A percentile compares a stretch with the other conserved stretches of the same genome.
phyloP scores from a whole-genome alignment of 2,888 invertebrate species.

The Saturnia japonica region DNA sequence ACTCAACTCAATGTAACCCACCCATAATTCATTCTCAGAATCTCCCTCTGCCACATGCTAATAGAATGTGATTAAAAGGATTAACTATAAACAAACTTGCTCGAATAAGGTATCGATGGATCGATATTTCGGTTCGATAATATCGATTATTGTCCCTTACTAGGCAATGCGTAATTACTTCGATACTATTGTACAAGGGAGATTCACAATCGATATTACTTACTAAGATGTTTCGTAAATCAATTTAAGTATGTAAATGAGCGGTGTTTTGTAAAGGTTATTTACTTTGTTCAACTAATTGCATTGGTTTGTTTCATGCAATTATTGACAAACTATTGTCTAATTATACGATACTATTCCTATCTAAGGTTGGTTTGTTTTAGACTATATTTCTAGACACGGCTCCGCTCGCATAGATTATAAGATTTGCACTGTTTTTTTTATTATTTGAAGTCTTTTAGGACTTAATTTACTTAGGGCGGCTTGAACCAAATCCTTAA shows the following conservation, averaged over 20 bases:
- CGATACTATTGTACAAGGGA: slow-evolving; percentile 17
- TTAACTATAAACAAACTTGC: slow-evolving; percentile 58
- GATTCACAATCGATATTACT: slow-evolving; percentile 25
- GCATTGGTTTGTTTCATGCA: slow-evolving; percentile 11
- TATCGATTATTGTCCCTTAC: slow-evolving; percentile 74
- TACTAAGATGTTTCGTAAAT: slow-evolving; percentile 18
- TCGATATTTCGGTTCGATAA: slow-evolving; percentile 61
- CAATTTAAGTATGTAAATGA: slow-evolving; percentile 17
- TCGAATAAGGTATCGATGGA: slow-evolving; percentile 73
- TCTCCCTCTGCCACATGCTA: slow-evolving; percentile 31
- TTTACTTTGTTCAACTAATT: slow-evolving; percentile 20
- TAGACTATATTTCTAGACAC: background rate
- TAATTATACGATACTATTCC: background rate
- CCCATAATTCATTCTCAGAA: background rate
- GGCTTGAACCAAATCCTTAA: no score
- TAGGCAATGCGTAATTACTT: slow-evolving; percentile 49
- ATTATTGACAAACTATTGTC: slow-evolving; percentile 22
- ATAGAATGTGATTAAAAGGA: slow-evolving; percentile 70
- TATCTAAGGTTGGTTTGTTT: background rate
- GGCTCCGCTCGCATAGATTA: no score
- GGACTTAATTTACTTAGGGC: no score
- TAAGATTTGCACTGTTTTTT: no score
- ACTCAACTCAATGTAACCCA: background rate
- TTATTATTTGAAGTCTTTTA: no score
- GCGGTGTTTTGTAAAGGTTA: slow-evolving; percentile 18